These are phyloP conservation scores for Chrysogorgia sp. DNA, from an alignment of 92 coral and sea anemone species.

Conservation along the genomic window DNA sequence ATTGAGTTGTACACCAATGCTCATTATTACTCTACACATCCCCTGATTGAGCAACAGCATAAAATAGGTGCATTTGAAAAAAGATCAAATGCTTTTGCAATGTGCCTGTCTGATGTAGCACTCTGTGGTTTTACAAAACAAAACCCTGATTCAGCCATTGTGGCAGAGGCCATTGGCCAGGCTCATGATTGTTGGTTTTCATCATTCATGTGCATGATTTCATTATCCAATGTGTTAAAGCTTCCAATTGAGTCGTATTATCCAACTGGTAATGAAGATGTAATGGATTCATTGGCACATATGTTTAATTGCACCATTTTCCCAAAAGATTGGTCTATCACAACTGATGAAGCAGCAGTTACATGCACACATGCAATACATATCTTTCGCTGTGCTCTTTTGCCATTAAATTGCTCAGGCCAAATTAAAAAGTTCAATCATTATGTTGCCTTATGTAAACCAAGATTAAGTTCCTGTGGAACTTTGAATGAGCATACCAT, in stretches of 20 bases:
- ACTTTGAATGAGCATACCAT: background rate
- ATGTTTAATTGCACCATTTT: conserved; percentile 44
- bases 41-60: conserved; percentile 40
- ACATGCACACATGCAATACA: conserved; percentile 1
- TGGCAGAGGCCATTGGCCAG: background rate
- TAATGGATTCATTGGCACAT: conserved; percentile 18
- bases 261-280: conserved; percentile 31
- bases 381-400: conserved; percentile 37
- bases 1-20: conserved; percentile 29
- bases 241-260: conserved; percentile 44
- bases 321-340: conserved; percentile 24
- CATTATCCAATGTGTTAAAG: conserved; percentile 26
- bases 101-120: conserved; percentile 40
- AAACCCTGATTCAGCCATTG: background rate
- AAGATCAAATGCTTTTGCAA: conserved; percentile 45
- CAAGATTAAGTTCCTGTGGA: background rate
- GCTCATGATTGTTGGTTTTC: conserved; percentile 19
- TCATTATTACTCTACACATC: conserved; percentile 16
- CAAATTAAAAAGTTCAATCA: conserved; percentile 13
- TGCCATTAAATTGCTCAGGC: conserved; percentile 30
- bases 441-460: conserved; percentile 26
- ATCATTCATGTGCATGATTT: conserved; percentile 37
- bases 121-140: conserved; percentile 8
- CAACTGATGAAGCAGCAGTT: background rate
- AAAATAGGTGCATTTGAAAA: conserved; percentile 37